These are phyloP conservation scores for Vipera ursinii DNA, from an alignment of 2,797 vertebrate genomes.

Conservation along the genomic window DNA sequence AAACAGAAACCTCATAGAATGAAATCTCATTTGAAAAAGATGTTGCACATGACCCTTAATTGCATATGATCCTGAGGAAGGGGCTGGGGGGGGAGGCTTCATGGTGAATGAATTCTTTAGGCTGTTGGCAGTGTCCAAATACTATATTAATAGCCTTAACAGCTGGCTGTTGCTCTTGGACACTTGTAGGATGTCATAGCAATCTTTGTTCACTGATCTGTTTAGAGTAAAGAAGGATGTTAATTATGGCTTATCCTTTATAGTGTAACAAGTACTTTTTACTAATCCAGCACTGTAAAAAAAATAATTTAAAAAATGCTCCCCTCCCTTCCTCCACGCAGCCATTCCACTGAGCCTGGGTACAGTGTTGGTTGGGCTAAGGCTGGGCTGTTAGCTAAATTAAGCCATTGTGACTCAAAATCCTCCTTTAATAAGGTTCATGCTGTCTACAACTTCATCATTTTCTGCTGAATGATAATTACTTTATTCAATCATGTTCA, in stretches of 20 bases:
- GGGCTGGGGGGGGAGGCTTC: background rate
- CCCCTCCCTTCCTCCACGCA: constrained; percentile 50
- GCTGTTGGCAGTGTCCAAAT: constrained; percentile 15
- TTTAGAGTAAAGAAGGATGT: constrained; percentile 55
- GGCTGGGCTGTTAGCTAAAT: constrained; percentile 98
- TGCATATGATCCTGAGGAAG: background rate
- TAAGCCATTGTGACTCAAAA: constrained; percentile 99
- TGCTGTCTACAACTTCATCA: constrained; percentile 99
- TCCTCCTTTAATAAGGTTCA: constrained; percentile 99
- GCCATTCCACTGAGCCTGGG: constrained; percentile 72
- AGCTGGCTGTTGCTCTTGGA: constrained; percentile 53
- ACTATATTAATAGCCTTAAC: constrained; percentile 20
- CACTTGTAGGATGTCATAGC: constrained; percentile 55
- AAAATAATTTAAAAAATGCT: constrained; percentile 5
- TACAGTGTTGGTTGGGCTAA: constrained; percentile 78
- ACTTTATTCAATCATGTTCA: constrained; percentile 99
- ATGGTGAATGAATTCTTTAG: background rate
- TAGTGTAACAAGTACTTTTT: constrained; percentile 67
- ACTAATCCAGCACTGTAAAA: constrained; percentile 64
- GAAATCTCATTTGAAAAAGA: background rate
- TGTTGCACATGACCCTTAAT: background rate
- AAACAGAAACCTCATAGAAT: background rate
- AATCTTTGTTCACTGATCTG: constrained; percentile 59
- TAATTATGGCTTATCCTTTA: constrained; percentile 65
- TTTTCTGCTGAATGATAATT: constrained; percentile 99